Evolutionary conservation across 2,113 vertebrate genomes (phyloP).

Genomic region (Ciconia stormi): DNA sequence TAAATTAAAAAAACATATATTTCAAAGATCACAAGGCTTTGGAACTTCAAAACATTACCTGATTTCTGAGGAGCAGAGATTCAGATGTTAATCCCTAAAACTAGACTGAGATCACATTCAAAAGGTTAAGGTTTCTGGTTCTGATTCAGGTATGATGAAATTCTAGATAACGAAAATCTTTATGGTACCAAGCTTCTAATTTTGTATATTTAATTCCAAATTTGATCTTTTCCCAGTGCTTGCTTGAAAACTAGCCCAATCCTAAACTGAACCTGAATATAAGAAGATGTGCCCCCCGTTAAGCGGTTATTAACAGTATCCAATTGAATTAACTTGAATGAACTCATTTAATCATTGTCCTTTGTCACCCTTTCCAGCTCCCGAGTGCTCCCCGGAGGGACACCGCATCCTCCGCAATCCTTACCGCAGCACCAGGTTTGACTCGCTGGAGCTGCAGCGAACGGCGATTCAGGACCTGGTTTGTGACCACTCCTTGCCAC

Average conservation of each 20-base stretch:
- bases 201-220: background rate
- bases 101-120: background rate
- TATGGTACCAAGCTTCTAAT: background rate
- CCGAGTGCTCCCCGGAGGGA: slow-evolving; percentile 79
- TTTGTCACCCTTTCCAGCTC: slow-evolving; percentile 59
- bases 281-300: fast-evolving
- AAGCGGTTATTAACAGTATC: background rate
- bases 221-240: background rate
- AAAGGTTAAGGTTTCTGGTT: background rate
- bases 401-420: slow-evolving; percentile 81
- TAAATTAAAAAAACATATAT: background rate
- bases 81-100: background rate
- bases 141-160: background rate
- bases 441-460: slow-evolving; percentile 78
- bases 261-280: fast-evolving
- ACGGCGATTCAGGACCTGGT: slow-evolving; percentile 77
- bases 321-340: background rate
- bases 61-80: background rate
- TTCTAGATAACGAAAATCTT: background rate
- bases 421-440: slow-evolving; percentile 79
- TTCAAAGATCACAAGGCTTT: background rate
- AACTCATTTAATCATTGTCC: background rate
- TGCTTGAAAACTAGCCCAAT: background rate
- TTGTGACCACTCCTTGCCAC: slow-evolving; percentile 84
- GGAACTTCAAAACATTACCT: background rate